Percentiles rank a stretch among this genome's conserved stretches.
These are phyloP conservation scores for Kradibia gibbosae DNA, from an alignment of 1,140 invertebrate species.

Conservation along the genomic window DNA sequence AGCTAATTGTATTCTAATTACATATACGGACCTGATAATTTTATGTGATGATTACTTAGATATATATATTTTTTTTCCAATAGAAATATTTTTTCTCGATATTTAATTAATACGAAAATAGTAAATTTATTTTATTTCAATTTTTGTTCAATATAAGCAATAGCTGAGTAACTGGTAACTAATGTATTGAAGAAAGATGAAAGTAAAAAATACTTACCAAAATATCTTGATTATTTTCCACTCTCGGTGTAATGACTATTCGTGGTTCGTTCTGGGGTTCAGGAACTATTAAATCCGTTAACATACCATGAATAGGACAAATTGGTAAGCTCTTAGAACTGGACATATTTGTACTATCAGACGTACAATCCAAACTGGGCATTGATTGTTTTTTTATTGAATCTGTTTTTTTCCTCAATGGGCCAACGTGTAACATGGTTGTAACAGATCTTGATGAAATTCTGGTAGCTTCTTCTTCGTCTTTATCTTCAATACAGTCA, in stretches of 20 bases:
- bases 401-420: conserved; percentile 60
- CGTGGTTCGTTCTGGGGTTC: conserved; percentile 52
- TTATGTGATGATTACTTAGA: too few species aligned
- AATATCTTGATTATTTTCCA: background rate
- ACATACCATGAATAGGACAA: conserved; percentile 59
- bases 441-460: conserved; percentile 55
- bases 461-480: conserved; percentile 47
- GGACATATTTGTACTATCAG: background rate
- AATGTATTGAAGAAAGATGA: too few species aligned
- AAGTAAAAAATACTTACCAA: conserved; percentile 31
- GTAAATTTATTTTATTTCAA: too few species aligned
- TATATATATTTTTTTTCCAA: too few species aligned
- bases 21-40: too few species aligned
- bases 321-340: conserved; percentile 43
- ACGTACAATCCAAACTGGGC: conserved; percentile 6
- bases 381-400: conserved; percentile 50
- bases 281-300: conserved; percentile 6
- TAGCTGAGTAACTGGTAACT: too few species aligned
- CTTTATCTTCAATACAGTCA: conserved; percentile 60
- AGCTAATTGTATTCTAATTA: too few species aligned
- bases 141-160: too few species aligned
- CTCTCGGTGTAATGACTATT: conserved; percentile 56
- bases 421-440: conserved; percentile 67
- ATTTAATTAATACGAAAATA: too few species aligned
- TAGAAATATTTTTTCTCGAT: too few species aligned